Evolutionary conservation across 2,113 vertebrate species (phyloP), one percentile per base, ranked within the genome.

Genomic region (Chloroceryle aenea): DNA sequence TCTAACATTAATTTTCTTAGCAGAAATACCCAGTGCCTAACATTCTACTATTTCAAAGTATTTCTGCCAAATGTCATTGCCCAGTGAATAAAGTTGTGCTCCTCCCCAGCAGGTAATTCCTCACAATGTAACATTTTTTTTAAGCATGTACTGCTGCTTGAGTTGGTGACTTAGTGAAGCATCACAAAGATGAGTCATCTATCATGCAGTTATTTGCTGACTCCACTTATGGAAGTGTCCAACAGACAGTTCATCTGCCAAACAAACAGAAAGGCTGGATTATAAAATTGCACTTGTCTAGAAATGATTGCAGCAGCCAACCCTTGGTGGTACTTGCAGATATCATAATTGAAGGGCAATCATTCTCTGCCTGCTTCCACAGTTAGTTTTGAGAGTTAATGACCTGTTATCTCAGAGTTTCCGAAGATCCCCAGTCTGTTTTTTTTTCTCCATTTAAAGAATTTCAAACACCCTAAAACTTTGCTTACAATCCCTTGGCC

Each of bases 41-140:
- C 47, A 80, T 93, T 96, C 87, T 89, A 67, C 80, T 79, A 48
- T 93, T 96, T 93, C 95, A 86, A 95, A 96, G 95, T 80, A 86
- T 79, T 86, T 89, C 62, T 89, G 43, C 67, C 30, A 83, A 75
- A 83, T 86, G 34, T 93, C 85, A 86, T 95, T 96, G 90, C 85
- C 80, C 85, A 79, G 84, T 76, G 84, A 71, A 71, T 66, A 69
- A 88, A 85, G 48, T 43, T 22, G 19, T n/a, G 43, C 20, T 89
- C 8, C 32, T 88, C 17, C 42, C 12, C 30, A 61, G 42, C 53
- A 52, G n/a, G 26, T 48, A 67, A 48, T 38, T 76, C 19, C 32
- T 89, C n/a, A 26, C 9, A 62, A 12, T 69, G 19, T 52, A 83
- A 71, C 7, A 26, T 63, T 77, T 76, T 53, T 85, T 40, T 77